phyloP scores from a whole-genome alignment of 2,797 vertebrate species.

The Lagodon rhomboides region DNA sequence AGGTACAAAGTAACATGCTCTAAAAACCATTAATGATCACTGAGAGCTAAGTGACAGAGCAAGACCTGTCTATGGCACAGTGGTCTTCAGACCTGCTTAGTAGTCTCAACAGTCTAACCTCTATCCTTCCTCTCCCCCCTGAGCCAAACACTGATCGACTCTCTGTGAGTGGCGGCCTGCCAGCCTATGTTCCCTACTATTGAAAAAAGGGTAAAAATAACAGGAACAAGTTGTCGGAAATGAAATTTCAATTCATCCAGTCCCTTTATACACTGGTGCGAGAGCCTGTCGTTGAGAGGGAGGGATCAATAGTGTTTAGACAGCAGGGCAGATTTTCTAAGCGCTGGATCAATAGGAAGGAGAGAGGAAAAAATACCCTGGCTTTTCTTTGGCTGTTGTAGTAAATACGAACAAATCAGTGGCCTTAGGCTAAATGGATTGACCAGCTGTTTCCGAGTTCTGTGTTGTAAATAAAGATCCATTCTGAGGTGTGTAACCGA shows the following conservation, averaged over 20 bases:
- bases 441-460: slow-evolving; percentile 90
- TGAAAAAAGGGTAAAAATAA: slow-evolving; percentile 88
- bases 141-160: slow-evolving; percentile 82
- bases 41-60: slow-evolving; percentile 35
- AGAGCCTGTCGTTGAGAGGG: slow-evolving; percentile 88
- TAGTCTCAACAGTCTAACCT: slow-evolving; percentile 61
- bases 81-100: slow-evolving; percentile 41
- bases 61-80: slow-evolving; percentile 22
- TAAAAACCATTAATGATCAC: slow-evolving; percentile 27
- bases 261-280: slow-evolving; percentile 92
- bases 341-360: slow-evolving; percentile 93
- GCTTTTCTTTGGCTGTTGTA: slow-evolving; percentile 90
- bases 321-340: slow-evolving; percentile 95
- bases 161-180: slow-evolving; percentile 75
- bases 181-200: slow-evolving; percentile 82
- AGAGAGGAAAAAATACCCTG: slow-evolving; percentile 89
- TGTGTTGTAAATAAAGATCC: slow-evolving; percentile 90
- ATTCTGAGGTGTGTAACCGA: slow-evolving; percentile 84
- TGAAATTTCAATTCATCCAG: slow-evolving; percentile 96
- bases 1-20: slow-evolving; percentile 1
- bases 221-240: slow-evolving; percentile 95
- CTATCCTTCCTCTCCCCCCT: slow-evolving; percentile 59
- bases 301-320: slow-evolving; percentile 96
- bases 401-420: slow-evolving; percentile 93
- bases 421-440: slow-evolving; percentile 95